Percentiles rank a stretch among this genome's conserved stretches.
These are phyloP conservation scores for Pseudomyrmex cubaensis DNA, from an alignment of 1,140 invertebrate genomes.

Conservation along the genomic window DNA sequence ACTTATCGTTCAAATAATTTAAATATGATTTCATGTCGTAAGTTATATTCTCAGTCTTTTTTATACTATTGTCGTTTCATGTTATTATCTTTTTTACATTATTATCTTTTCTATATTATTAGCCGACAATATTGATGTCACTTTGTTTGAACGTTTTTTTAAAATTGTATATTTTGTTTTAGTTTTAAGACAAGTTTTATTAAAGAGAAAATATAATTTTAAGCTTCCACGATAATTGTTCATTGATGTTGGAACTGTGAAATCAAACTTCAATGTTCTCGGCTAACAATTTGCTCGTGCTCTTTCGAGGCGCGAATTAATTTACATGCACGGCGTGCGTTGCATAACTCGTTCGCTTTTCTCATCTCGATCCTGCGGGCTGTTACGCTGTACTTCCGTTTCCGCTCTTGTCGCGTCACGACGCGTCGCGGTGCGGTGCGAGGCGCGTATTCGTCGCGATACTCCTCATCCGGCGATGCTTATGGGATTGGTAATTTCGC, in stretches of 20 bases:
- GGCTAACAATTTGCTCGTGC: constrained; percentile 10
- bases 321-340: constrained; percentile 27
- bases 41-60: no score
- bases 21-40: no score
- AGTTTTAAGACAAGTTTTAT: no score
- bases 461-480: constrained; percentile 14
- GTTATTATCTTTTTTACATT: neutral
- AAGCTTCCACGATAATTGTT: neutral
- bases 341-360: constrained; percentile 19
- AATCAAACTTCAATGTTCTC: constrained; percentile 9
- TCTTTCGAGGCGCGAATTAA: constrained; percentile 45
- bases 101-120: neutral
- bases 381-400: constrained; percentile 21
- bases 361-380: constrained; percentile 36
- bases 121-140: neutral
- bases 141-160: neutral
- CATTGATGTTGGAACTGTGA: neutral
- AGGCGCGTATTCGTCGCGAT: constrained; percentile 8
- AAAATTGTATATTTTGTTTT: neutral
- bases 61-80: neutral
- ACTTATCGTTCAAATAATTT: no score
- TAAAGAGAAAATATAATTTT: neutral
- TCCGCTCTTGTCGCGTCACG: constrained; percentile 1
- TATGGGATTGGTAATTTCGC: constrained; percentile 51
- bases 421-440: neutral